Conservation (phyloP, 2,113 vertebrate genomes). For the Opisthocomus hoazin region DNA sequence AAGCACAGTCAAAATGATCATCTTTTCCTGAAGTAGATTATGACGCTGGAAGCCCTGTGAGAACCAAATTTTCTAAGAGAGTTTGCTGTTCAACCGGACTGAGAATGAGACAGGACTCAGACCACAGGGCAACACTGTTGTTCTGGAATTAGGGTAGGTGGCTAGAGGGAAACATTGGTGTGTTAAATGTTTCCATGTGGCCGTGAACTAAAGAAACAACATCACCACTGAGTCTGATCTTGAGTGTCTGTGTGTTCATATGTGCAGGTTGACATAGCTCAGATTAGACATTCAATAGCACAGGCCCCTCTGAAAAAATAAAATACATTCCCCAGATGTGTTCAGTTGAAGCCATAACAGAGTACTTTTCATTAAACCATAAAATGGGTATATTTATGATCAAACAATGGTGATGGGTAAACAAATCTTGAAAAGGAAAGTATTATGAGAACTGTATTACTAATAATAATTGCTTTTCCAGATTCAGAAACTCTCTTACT, state of each 20-base stretch:
- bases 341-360: not conserved
- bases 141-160: not conserved
- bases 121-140: not conserved
- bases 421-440: not conserved
- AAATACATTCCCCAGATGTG: not conserved
- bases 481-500: not conserved
- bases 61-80: slow-evolving; percentile 21
- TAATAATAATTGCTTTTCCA: not conserved
- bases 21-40: slow-evolving; percentile 25
- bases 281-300: not conserved
- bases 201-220: not conserved
- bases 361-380: not conserved
- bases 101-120: not conserved
- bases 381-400: not conserved
- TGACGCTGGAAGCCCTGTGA: not conserved
- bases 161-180: not conserved
- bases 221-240: not conserved
- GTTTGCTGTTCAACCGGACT: not conserved
- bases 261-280: not conserved
- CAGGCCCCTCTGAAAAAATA: fast-evolving
- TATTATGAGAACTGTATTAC: not conserved
- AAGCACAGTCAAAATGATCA: slow-evolving; percentile 2
- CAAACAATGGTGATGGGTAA: not conserved
- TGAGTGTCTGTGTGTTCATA: not conserved
- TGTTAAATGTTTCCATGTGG: not conserved